phyloP scores from a whole-genome alignment of 2,113 vertebrate species.

The Megalops atlanticus region DNA sequence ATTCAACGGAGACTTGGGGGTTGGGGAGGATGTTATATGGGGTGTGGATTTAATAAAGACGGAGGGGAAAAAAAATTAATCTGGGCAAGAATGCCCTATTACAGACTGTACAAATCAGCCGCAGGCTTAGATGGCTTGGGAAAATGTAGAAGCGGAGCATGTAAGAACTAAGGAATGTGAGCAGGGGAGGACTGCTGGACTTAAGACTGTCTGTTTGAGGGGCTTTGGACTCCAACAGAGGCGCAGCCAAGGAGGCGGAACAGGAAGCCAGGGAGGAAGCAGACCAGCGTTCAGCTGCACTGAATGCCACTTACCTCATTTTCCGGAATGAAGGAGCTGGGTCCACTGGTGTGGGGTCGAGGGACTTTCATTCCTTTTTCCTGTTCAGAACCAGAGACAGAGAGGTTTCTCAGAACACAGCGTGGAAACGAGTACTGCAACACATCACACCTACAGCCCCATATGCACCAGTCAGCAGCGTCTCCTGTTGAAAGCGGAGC shows the following conservation, averaged over 20 bases:
- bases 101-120: not conserved
- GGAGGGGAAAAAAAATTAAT: not conserved
- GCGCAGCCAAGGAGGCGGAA: no score
- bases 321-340: slow-evolving; percentile 87
- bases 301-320: slow-evolving; percentile 72
- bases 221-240: slow-evolving; percentile 24
- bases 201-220: not conserved
- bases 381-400: slow-evolving; percentile 52
- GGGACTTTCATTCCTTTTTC: slow-evolving; percentile 76
- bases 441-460: no score
- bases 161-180: not conserved
- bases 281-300: no score
- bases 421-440: not conserved
- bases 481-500: no score
- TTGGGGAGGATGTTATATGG: not conserved
- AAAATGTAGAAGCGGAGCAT: not conserved
- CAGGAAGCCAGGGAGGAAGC: not conserved
- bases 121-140: not conserved
- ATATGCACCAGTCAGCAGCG: no score
- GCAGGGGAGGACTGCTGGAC: not conserved
- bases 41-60: not conserved
- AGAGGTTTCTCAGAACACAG: not conserved
- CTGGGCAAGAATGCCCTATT: not conserved
- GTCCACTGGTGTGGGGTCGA: slow-evolving; percentile 75
- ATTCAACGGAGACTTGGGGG: not conserved